These are phyloP conservation scores for Drosophila pruinosa DNA, from an alignment of 1,140 invertebrate genomes.

Conservation along the genomic window DNA sequence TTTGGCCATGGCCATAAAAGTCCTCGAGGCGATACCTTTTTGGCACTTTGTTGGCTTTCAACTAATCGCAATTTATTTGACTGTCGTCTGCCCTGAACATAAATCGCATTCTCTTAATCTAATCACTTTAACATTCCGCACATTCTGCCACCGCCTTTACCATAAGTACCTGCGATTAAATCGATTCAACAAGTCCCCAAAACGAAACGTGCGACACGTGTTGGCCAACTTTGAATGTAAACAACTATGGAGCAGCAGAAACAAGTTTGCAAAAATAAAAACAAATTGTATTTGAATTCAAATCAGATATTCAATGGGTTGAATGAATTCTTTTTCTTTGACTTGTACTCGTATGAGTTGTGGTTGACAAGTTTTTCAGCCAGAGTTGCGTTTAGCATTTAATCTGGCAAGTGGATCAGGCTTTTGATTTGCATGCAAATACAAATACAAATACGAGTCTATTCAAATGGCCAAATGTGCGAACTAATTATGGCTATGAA, in stretches of 20 bases:
- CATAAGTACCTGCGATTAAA: slow-evolving; percentile 14
- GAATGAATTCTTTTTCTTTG: not conserved
- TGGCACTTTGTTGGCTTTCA: not conserved
- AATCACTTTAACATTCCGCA: slow-evolving; percentile 34
- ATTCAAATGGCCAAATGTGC: slow-evolving; percentile 31
- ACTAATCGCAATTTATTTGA: slow-evolving; percentile 34
- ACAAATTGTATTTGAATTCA: not conserved
- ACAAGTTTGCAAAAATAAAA: slow-evolving; percentile 24
- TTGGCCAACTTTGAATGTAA: slow-evolving; percentile 6
- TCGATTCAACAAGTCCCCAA: slow-evolving; percentile 20
- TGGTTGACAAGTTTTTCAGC: not conserved
- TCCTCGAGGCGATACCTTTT: not conserved
- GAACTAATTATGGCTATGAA: slow-evolving; percentile 53
- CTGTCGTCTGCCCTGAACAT: not conserved
- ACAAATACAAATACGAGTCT: not conserved
- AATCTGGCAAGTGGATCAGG: slow-evolving; percentile 21
- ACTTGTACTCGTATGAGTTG: not conserved
- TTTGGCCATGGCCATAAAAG: not conserved
- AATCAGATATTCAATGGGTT: slow-evolving; percentile 21
- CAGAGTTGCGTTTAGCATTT: slow-evolving; percentile 16
- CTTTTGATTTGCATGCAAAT: slow-evolving; percentile 36
- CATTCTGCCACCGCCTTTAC: slow-evolving; percentile 17
- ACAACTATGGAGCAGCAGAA: not conserved
- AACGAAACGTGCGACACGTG: slow-evolving; percentile 27
- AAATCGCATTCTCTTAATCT: slow-evolving; percentile 17